Percentiles rank a stretch among this genome's conserved stretches.
Conservation (phyloP, 2,113 vertebrate species). For the Psophia crepitans region DNA sequence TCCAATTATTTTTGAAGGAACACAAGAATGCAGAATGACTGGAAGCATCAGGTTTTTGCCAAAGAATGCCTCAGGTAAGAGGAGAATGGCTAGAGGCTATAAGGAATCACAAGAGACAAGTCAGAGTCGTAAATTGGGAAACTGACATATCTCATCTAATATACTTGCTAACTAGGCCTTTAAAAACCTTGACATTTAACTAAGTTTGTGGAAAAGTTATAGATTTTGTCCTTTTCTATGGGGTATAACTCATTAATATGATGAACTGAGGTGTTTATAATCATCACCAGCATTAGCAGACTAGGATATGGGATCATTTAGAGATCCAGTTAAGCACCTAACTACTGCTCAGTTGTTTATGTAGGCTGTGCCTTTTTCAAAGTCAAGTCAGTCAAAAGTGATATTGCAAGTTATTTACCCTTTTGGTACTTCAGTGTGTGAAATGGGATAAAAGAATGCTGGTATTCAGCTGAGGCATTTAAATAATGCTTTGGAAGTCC, state of each 20-base stretch:
- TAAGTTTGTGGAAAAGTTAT: slow-evolving; percentile 85
- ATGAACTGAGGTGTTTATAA: slow-evolving; percentile 73
- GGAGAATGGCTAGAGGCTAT: slow-evolving; percentile 98
- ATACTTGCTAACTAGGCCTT: slow-evolving; percentile 99
- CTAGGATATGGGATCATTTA: slow-evolving; percentile 33
- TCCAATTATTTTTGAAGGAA: slow-evolving; percentile 99
- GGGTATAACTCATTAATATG: slow-evolving; percentile 79
- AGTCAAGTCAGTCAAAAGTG: slow-evolving; percentile 79
- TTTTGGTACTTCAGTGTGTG: slow-evolving; percentile 73
- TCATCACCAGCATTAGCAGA: slow-evolving; percentile 59
- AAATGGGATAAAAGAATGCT: slow-evolving; percentile 71
- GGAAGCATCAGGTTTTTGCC: slow-evolving; percentile 96
- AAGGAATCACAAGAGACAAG: slow-evolving; percentile 91
- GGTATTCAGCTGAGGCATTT: slow-evolving; percentile 73
- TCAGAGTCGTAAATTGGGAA: slow-evolving; percentile 96
- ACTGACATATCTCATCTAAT: slow-evolving; percentile 99
- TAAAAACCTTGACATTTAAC: slow-evolving; percentile 96
- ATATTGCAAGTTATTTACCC: slow-evolving; percentile 80
- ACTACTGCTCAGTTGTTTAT: slow-evolving; percentile 60
- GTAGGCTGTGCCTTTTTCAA: slow-evolving; percentile 71
- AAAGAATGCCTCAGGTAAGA: slow-evolving; percentile 98
- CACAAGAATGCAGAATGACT: slow-evolving; percentile 99
- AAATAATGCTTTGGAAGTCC: slow-evolving; percentile 71
- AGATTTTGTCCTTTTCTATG: slow-evolving; percentile 77
- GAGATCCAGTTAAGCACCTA: slow-evolving; percentile 49